Evolutionary conservation across 2,113 vertebrate species (phyloP).

Genomic region (Siniperca knerii): DNA sequence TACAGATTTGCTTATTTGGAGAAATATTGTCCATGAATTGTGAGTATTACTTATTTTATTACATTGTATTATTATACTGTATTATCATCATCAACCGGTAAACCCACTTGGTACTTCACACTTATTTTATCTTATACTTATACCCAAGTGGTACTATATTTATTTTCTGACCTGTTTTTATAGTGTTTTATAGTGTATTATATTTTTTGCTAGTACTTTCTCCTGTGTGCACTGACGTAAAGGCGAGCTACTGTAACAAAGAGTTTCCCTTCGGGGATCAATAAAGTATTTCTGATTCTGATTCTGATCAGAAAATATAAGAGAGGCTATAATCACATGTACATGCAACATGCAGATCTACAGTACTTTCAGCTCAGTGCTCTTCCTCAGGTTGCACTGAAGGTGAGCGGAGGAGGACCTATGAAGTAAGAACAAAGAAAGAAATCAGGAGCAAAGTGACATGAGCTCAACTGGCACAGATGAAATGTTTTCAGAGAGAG

Average conservation of each 20-base stretch:
- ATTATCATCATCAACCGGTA: too few species aligned
- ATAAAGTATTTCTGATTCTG: too few species aligned
- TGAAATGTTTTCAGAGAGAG: neutral
- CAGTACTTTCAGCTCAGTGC: neutral
- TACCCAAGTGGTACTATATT: too few species aligned
- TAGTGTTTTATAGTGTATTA: too few species aligned
- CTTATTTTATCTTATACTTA: too few species aligned
- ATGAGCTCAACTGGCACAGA: neutral
- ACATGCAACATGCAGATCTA: neutral
- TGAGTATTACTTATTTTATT: constrained; percentile 2
- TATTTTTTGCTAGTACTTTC: too few species aligned
- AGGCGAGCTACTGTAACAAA: too few species aligned
- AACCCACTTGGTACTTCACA: too few species aligned
- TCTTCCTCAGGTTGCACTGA: neutral
- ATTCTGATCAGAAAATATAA: neutral
- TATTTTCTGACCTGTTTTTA: too few species aligned
- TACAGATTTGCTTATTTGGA: constrained; percentile 39
- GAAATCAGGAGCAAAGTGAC: neutral
- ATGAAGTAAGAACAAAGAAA: neutral
- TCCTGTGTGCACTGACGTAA: too few species aligned
- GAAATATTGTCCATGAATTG: constrained; percentile 45
- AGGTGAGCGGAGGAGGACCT: neutral
- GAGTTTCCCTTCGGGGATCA: too few species aligned
- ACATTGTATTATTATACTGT: too few species aligned
- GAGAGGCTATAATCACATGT: neutral